Percentiles rank a stretch among this genome's conserved stretches.
Conservation (phyloP, 2,888 invertebrate genomes). For the Melikaiella ostensackeni region DNA sequence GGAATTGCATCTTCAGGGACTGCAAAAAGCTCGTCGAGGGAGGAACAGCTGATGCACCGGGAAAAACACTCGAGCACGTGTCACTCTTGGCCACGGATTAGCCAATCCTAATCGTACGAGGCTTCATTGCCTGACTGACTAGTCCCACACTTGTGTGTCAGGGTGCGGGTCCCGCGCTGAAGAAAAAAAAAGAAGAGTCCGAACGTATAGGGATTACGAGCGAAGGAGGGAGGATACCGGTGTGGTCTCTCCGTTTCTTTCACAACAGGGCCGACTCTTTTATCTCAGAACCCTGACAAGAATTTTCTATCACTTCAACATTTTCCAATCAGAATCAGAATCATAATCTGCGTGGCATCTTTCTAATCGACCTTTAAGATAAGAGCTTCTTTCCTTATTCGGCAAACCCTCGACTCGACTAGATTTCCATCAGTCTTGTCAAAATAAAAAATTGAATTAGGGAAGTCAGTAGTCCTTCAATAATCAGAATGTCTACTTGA, state of each 20-base stretch:
- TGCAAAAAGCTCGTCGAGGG: slow-evolving; percentile 27
- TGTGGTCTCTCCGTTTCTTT: slow-evolving; percentile 55
- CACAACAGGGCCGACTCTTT: slow-evolving; percentile 55
- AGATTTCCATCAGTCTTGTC: too few species aligned
- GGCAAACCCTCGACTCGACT: too few species aligned
- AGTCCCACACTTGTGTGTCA: slow-evolving; percentile 70
- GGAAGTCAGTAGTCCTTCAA: too few species aligned
- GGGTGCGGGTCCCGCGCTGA: slow-evolving; percentile 66
- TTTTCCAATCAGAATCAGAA: too few species aligned
- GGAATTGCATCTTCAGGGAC: slow-evolving; percentile 42
- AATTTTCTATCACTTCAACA: neutral
- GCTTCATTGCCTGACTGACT: slow-evolving; percentile 72
- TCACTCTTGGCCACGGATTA: slow-evolving; percentile 63
- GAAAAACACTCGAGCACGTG: slow-evolving; percentile 36
- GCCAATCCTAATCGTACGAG: slow-evolving; percentile 70
- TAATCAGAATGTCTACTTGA: too few species aligned
- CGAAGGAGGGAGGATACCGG: slow-evolving; percentile 56
- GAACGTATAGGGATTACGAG: slow-evolving; percentile 56
- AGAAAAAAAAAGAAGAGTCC: slow-evolving; percentile 53
- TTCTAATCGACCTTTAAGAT: too few species aligned
- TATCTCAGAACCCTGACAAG: slow-evolving; percentile 5
- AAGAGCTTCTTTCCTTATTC: too few species aligned
- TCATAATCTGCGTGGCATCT: too few species aligned
- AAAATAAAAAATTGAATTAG: too few species aligned
- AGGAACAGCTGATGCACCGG: slow-evolving; percentile 33